Percentiles rank a stretch among this genome's conserved stretches.
Evolutionary conservation across 2,888 invertebrate species (phyloP).

Genomic region (Suillia variegata): DNA sequence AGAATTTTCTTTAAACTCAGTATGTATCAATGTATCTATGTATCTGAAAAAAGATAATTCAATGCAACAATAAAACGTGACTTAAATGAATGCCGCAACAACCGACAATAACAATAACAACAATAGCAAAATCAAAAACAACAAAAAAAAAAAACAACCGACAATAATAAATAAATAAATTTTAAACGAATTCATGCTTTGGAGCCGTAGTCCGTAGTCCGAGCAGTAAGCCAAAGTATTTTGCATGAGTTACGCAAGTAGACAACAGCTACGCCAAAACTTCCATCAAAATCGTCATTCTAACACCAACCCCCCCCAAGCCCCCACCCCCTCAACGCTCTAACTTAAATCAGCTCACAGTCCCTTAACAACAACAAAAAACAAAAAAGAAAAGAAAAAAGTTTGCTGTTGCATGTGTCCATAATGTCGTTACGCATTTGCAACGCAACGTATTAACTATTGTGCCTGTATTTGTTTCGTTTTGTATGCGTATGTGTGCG

Average conservation of each 20-base stretch:
- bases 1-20: no score
- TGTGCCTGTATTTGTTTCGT: no score
- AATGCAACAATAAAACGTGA: no score
- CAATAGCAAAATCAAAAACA: conserved; percentile 5
- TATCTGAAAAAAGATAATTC: no score
- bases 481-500: neutral
- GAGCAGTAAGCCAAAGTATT: neutral
- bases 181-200: neutral
- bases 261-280: neutral
- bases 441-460: neutral
- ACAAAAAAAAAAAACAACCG: no score
- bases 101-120: conserved; percentile 8
- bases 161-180: neutral
- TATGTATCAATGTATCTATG: no score
- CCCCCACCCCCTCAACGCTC: neutral
- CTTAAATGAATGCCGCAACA: neutral
- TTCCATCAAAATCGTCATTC: neutral
- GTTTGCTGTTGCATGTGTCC: neutral
- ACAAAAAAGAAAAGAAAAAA: neutral
- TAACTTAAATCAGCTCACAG: no score
- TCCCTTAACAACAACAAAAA: no score
- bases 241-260: neutral
- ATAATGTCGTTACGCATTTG: neutral
- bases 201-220: neutral
- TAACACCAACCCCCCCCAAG: neutral